Percentiles rank a stretch among this genome's conserved stretches.
phyloP scores from a whole-genome alignment of 2,888 invertebrate genomes.

The Athalia circularis region DNA sequence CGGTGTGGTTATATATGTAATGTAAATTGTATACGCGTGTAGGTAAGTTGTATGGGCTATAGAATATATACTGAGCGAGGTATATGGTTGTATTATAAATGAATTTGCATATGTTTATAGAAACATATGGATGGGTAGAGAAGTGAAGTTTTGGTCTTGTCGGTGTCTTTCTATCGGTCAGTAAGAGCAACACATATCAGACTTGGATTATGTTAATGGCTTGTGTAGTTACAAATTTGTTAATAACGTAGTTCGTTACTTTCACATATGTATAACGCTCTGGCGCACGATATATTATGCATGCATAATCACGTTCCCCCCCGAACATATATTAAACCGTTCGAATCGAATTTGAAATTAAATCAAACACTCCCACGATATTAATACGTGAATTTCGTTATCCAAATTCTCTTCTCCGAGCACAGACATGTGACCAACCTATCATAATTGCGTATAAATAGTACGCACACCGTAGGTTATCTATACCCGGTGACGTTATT shows the following conservation, averaged over 20 bases:
- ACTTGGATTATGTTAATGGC: constrained; percentile 31
- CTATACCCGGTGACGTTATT: too few species aligned
- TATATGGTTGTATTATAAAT: background rate
- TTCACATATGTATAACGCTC: constrained; percentile 2
- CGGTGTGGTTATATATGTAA: background rate
- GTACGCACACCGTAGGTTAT: too few species aligned
- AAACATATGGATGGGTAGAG: constrained; percentile 3
- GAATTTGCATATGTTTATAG: constrained; percentile 6
- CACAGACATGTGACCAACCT: background rate
- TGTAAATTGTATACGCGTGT: background rate
- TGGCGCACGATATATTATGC: background rate
- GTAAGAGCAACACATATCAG: background rate
- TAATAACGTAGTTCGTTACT: constrained; percentile 10
- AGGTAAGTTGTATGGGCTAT: background rate
- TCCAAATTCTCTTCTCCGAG: background rate
- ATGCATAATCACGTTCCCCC: background rate
- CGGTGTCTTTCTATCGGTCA: constrained; percentile 8
- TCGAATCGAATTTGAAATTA: constrained; percentile 29
- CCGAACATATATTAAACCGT: background rate
- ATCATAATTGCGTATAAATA: too few species aligned
- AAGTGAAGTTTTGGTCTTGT: background rate
- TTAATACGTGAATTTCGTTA: constrained; percentile 5
- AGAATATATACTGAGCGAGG: background rate
- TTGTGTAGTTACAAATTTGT: constrained; percentile 18
- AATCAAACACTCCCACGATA: background rate